Percentiles rank a stretch among this genome's conserved stretches.
Evolutionary conservation across 2,113 vertebrate genomes (phyloP).

Genomic region (Petromus typicus): DNA sequence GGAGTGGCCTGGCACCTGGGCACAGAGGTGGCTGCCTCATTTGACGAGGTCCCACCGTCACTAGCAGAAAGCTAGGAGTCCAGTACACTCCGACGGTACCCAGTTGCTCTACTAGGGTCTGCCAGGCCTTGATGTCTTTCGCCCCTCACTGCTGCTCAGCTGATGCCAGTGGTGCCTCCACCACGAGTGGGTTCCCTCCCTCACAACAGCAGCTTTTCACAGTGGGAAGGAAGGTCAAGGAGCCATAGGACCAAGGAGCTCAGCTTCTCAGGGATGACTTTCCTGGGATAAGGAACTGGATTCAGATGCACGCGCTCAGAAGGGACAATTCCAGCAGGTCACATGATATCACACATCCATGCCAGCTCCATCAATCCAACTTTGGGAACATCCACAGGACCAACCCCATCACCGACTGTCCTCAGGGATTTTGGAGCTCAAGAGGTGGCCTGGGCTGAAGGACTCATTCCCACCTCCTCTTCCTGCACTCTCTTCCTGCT

Average conservation of each 20-base stretch:
- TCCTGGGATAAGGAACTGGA: neutral
- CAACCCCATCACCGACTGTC: neutral
- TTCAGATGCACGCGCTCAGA: neutral
- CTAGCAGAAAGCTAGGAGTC: neutral
- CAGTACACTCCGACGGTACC: neutral
- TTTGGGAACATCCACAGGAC: neutral
- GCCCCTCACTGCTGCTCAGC: neutral
- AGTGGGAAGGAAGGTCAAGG: neutral
- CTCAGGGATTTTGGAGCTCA: neutral
- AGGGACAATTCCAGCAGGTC: constrained; percentile 55
- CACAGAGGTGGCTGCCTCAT: neutral
- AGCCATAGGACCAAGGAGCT: neutral
- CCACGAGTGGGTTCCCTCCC: neutral
- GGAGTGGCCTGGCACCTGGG: neutral
- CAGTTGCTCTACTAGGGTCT: neutral
- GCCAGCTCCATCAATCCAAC: neutral
- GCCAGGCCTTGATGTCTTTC: neutral
- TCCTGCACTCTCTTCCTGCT: neutral
- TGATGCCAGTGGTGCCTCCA: neutral
- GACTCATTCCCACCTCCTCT: neutral
- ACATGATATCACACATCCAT: neutral
- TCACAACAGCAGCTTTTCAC: neutral
- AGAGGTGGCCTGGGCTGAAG: neutral
- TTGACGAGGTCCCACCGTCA: neutral
- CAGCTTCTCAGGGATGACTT: neutral